Percentiles rank a stretch among this genome's conserved stretches.
Conservation (phyloP, 1,140 invertebrate genomes). For the Grapholita molesta region DNA sequence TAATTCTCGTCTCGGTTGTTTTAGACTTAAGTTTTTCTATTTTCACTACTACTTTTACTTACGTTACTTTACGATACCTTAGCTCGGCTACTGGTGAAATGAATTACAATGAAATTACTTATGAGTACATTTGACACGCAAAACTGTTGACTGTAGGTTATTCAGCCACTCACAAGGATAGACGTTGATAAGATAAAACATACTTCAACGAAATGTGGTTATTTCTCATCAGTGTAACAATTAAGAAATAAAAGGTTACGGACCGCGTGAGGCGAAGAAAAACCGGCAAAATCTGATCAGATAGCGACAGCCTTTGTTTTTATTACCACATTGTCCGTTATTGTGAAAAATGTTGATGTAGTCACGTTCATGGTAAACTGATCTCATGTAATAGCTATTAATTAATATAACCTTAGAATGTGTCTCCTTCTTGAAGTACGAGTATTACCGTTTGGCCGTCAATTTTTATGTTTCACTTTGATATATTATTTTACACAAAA, state of each 20-base stretch:
- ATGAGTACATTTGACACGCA: background rate
- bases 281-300: background rate
- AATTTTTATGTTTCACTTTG: too few relatives aligned
- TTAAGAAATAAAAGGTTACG: conserved; percentile 10
- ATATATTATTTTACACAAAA: too few relatives aligned
- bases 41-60: background rate
- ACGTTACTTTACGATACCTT: too few relatives aligned
- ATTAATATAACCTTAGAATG: background rate
- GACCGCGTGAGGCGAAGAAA: background rate
- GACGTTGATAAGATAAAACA: background rate
- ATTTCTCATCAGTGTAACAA: conserved; percentile 2
- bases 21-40: background rate
- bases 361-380: background rate
- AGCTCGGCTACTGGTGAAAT: too few relatives aligned
- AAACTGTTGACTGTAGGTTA: background rate
- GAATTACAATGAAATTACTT: too few relatives aligned
- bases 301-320: conserved; percentile 10
- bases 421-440: too few relatives aligned
- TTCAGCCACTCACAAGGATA: background rate
- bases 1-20: background rate
- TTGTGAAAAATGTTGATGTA: conserved; percentile 5
- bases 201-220: background rate
- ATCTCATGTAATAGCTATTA: background rate
- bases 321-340: conserved; percentile 3
- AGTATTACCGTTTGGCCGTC: too few relatives aligned